phyloP scores from a whole-genome alignment of 2,888 invertebrate genomes.

The Macrosoma leucophasiata region DNA sequence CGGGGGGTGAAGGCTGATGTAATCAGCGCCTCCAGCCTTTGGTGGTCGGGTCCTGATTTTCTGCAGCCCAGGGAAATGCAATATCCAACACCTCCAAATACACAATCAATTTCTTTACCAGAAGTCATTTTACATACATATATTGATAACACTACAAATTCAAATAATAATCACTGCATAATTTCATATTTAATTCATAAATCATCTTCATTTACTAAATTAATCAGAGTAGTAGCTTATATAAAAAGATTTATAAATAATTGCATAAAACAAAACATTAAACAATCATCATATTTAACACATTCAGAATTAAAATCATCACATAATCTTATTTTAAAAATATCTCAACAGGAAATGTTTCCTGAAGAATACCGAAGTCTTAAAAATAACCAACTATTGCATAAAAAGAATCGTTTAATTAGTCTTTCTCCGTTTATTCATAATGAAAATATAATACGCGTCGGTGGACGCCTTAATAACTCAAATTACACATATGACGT shows the following conservation, averaged over 20 bases:
- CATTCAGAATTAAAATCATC: conserved; percentile 7
- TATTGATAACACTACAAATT: conserved; percentile 1
- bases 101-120: conserved; percentile 1
- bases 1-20: conserved; percentile 12
- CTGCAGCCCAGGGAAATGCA: background rate
- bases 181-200: conserved; percentile 1
- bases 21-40: conserved; percentile 6
- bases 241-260: conserved; percentile 9
- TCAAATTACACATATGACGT: conserved; percentile 12
- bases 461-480: conserved; percentile 15
- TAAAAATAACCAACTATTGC: conserved; percentile 3
- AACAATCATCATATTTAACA: background rate
- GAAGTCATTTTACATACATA: conserved; percentile 2
- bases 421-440: conserved; percentile 11
- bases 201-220: conserved; percentile 9
- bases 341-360: conserved; percentile 9
- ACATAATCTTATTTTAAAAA: conserved; percentile 5
- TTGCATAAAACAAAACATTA: conserved; percentile 1
- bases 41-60: conserved; percentile 16
- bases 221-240: conserved; percentile 11
- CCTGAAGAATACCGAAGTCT: conserved; percentile 5
- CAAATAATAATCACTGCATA: conserved; percentile 2
- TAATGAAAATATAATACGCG: conserved; percentile 9
- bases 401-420: conserved; percentile 5
- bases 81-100: conserved; percentile 4